Evolutionary conservation across 92 coral and sea anemone species (phyloP).

Genomic region (Parazoanthus atlanticus): DNA sequence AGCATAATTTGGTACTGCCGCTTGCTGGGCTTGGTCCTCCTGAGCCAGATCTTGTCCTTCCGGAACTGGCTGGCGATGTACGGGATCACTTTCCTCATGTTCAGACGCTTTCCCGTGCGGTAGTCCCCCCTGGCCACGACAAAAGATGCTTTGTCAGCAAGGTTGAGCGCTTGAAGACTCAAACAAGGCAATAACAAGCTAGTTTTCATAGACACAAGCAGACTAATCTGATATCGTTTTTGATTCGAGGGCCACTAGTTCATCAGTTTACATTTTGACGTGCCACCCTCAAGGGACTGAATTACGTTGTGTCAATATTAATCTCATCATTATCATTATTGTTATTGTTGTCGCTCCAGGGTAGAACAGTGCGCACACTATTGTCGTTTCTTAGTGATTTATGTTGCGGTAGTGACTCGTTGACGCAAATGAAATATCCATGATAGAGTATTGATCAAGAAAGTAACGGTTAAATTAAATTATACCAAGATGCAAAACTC

Average conservation of each 20-base stretch:
- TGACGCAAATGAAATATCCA: not conserved
- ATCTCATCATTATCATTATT: too few relatives aligned
- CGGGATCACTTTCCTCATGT: conserved; percentile 97
- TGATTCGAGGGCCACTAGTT: too few relatives aligned
- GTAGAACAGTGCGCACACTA: too few relatives aligned
- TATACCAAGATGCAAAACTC: not conserved
- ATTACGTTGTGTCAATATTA: too few relatives aligned
- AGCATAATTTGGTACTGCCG: conserved; percentile 94
- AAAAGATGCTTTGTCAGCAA: not conserved
- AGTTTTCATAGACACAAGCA: not conserved
- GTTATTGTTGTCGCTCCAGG: too few relatives aligned
- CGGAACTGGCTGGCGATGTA: conserved; percentile 99
- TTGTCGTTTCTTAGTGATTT: not conserved
- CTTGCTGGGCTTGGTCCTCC: conserved; percentile 95
- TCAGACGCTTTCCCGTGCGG: conserved; percentile 92
- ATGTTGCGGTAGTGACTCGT: not conserved
- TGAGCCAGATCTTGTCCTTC: conserved; percentile 96
- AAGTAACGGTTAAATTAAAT: not conserved
- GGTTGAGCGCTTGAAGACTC: not conserved
- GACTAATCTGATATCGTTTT: too few relatives aligned
- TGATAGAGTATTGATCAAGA: too few relatives aligned
- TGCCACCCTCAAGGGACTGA: too few relatives aligned
- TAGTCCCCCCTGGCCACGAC: conserved; percentile 84
- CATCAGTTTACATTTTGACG: too few relatives aligned
- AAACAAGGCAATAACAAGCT: not conserved